Conservation (phyloP, 2,113 vertebrate species). For the Casuarius casuarius region DNA sequence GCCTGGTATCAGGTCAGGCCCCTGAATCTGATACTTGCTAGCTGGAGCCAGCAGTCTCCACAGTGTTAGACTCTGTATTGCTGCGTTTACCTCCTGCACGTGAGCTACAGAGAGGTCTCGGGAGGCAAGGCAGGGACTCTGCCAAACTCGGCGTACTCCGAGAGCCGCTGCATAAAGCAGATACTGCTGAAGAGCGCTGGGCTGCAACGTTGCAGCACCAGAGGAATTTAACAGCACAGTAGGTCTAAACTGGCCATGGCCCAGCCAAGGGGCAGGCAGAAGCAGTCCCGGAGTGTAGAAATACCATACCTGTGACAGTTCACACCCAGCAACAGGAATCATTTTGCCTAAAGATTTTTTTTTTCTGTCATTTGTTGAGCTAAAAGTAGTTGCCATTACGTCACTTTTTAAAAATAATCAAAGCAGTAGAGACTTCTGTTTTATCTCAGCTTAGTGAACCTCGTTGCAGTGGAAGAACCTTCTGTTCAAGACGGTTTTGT, state of each 20-base stretch:
- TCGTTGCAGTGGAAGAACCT: background rate
- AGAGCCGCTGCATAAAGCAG: background rate
- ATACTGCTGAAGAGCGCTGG: background rate
- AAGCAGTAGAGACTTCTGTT: background rate
- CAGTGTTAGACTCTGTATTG: background rate
- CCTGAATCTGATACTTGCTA: background rate
- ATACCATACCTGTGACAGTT: background rate
- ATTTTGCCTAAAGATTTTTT: background rate
- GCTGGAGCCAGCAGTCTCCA: background rate
- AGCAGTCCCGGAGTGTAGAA: background rate
- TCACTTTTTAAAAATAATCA: background rate
- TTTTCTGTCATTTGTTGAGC: too few relatives aligned
- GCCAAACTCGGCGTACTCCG: background rate
- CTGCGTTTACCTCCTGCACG: too few relatives aligned
- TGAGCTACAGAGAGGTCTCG: background rate
- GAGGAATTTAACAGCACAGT: background rate
- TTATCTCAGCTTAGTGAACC: background rate
- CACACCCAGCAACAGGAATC: background rate
- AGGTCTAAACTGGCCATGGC: rapidly evolving
- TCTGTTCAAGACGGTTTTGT: background rate
- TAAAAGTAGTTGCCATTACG: background rate
- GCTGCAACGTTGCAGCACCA: background rate
- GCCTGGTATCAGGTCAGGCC: too few relatives aligned
- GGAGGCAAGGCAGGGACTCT: background rate
- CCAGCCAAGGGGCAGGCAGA: background rate